Base-by-base conservation (phyloP, 2,888 invertebrate species). In the Stenodera caucasica region DNA sequence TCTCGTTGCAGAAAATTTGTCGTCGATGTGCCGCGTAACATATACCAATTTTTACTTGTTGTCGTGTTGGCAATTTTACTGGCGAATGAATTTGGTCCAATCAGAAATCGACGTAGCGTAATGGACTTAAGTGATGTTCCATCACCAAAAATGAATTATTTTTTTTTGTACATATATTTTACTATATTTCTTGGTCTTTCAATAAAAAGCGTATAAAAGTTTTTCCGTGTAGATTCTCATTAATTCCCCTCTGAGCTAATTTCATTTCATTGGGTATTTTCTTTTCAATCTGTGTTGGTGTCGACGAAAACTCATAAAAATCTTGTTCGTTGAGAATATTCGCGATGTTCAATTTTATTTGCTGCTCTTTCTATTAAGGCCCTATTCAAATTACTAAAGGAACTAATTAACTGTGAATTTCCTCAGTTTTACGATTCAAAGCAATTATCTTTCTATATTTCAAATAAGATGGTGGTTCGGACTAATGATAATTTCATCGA, bases 21-120 rank as follows among this genome's bases (percentile, higher is more conserved):
- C 60, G 55, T 33, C n/a, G 53, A 33, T 32, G 21, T 23, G 49
- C 54, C 49, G 35, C 55, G 8, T 18, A 32, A 35, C 49, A 30
- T 55, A 23, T 29, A n/a, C n/a, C 49, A 21, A 33, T 5, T 51
- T 51, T 55, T 54, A 61, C 58, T 56, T 57, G 59, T 63, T 60
- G 60, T 60, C 52, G 50, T 55, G 63, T 57, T 61, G 56, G 68
- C 70, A 72, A 72, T 73, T 73, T 73, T 69, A 71, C 70, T 63
- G 65, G 55, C 66, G 70, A 68, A 69, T 65, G 71, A 68, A 67
- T 66, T 67, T 70, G 49, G 69, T 71, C 67, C 72, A 71, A 73
- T 72, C 72, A 71, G 67, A 63, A 68, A 67, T 64, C 70, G 51
- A 45, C 57, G 57, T 58, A 58, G 23, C 54, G 58, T 61, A 59